Evolutionary conservation across 2,113 vertebrate genomes (phyloP).

Genomic region (Platichthys stellatus): DNA sequence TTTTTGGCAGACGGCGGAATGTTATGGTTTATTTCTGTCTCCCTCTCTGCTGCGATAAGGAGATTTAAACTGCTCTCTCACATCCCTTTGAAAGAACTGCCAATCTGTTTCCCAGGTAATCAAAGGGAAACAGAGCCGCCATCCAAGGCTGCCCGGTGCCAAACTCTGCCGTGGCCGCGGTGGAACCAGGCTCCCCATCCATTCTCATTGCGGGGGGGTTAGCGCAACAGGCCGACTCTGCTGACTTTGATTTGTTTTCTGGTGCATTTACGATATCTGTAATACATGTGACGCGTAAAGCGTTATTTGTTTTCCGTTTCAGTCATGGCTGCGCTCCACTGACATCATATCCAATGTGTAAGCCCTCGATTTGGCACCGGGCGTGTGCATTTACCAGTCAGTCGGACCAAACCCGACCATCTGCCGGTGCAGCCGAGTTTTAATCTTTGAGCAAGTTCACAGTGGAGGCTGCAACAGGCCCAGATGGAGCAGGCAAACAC

Average conservation of each 20-base stretch:
- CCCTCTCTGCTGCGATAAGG: constrained; percentile 67
- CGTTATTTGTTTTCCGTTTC: constrained; percentile 50
- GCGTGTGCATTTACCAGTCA: constrained; percentile 50
- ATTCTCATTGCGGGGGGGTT: constrained; percentile 53
- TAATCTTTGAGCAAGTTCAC: constrained; percentile 58
- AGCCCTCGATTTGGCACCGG: constrained; percentile 59
- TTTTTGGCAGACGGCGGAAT: constrained; percentile 63
- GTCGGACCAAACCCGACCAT: constrained; percentile 76
- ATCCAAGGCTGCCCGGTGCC: constrained; percentile 62
- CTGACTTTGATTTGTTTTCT: constrained; percentile 52
- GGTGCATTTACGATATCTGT: constrained; percentile 46
- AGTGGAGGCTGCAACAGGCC: constrained; percentile 50
- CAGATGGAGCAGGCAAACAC: constrained; percentile 59
- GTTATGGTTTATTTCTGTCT: constrained; percentile 38
- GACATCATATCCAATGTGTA: constrained; percentile 64
- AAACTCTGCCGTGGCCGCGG: constrained; percentile 33
- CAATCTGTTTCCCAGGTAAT: constrained; percentile 79
- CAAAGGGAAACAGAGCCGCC: constrained; percentile 67
- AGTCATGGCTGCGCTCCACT: constrained; percentile 35
- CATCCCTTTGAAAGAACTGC: constrained; percentile 75
- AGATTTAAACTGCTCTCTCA: constrained; percentile 71
- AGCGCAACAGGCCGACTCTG: constrained; percentile 15
- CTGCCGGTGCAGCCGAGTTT: constrained; percentile 67
- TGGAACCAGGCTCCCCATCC: constrained; percentile 37
- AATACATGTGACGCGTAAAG: constrained; percentile 31